Base-by-base conservation (phyloP, 1,140 invertebrate genomes). In the Leptestheria dahalacensis region DNA sequence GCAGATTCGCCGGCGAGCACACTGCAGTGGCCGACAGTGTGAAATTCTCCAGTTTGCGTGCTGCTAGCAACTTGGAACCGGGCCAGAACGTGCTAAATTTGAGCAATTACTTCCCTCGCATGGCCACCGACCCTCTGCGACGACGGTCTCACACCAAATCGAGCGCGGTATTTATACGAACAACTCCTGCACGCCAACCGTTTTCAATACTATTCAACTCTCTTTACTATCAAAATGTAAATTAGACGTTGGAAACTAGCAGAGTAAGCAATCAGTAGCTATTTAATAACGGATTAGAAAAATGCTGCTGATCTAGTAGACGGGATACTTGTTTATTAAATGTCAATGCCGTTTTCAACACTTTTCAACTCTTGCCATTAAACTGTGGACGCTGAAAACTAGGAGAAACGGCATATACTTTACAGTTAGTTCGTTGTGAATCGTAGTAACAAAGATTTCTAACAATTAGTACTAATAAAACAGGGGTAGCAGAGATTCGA, bases 101-200 rank as follows among this genome's bases (percentile, higher is more conserved):
- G 33, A 50, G 56, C 57, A 58, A 60, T 41, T 62, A 62, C 60
- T 61, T 61, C 25, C 47, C 56, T 25, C 66, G 66, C 57, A 65
- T 68, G 53, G 66, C 65, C 29, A 65, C 66, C 11, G 71, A 73
- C 60, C 68, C 72, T 50, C 66, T 71, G 23, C 67, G 66, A 55
- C 66, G 72, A 59, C 80, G 80, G 67, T 71, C 75, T 53, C 80
- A 77, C 71, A 24, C 47, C 48, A 26, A 25, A 62, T 50, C 46
- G 6, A 41, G 60, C 29, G 21, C n/a, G 48, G 21, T 49, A 59
- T 41, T 15, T 33, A 51, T 26, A 15, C 24, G 25, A 24, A 25
- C 23, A 26, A 26, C 60, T 20, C 21, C 18, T 20, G 50, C 33
- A 53, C 28, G 64, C 48, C 64, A 67, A 24, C 70, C 71, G 61